These are phyloP conservation scores for Anomalospiza imberbis DNA, from an alignment of 2,797 vertebrate species.

Conservation along the genomic window DNA sequence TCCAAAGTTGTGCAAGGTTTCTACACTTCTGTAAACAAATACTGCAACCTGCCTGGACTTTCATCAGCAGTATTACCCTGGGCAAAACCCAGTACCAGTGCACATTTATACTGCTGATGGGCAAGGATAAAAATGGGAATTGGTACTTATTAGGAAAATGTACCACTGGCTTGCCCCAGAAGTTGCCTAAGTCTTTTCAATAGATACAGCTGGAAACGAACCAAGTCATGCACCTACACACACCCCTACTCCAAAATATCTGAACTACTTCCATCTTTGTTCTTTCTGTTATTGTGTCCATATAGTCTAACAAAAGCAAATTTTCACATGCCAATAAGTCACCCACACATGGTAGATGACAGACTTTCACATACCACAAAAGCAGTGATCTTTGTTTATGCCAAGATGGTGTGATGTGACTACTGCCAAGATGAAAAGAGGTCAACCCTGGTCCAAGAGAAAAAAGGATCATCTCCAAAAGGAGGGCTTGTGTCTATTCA, in stretches of 20 bases:
- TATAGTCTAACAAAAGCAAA: neutral
- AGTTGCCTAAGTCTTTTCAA: neutral
- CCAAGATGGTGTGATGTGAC: neutral
- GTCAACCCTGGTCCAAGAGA: neutral
- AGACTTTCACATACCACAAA: neutral
- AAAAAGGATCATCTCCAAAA: neutral
- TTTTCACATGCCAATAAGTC: neutral
- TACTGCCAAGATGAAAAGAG: neutral
- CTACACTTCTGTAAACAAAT: neutral
- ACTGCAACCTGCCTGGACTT: neutral
- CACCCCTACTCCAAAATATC: neutral
- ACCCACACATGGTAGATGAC: neutral
- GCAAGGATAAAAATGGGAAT: constrained; percentile 5
- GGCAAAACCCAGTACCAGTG: neutral
- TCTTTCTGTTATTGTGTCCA: neutral
- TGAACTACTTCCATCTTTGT: neutral
- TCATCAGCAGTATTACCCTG: neutral
- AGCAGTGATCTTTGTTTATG: neutral
- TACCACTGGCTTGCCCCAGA: neutral
- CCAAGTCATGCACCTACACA: neutral
- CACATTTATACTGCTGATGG: neutral
- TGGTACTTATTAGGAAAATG: neutral
- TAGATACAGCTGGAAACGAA: neutral
- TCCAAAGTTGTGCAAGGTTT: constrained; percentile 8
- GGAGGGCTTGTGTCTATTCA: neutral